phyloP scores from a whole-genome alignment of 2,888 invertebrate species.

The Dicranocentrus wangi region DNA sequence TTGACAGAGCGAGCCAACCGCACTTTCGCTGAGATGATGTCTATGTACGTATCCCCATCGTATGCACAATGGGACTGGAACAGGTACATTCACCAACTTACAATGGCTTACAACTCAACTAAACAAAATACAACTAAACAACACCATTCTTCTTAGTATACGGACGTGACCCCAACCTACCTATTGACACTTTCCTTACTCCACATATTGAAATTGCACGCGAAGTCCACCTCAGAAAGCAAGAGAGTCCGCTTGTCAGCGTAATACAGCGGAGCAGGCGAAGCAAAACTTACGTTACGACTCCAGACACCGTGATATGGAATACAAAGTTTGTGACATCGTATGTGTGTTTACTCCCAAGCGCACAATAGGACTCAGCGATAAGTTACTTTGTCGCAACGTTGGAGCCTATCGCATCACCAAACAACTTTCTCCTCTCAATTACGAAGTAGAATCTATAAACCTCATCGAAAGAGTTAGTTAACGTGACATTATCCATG shows the following conservation, averaged over 20 bases:
- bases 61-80: conserved; percentile 68
- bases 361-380: conserved; percentile 16
- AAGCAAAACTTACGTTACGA: conserved; percentile 41
- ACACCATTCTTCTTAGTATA: conserved; percentile 67
- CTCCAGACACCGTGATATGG: neutral
- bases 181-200: conserved; percentile 48
- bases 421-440: neutral
- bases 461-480: conserved; percentile 3
- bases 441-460: conserved; percentile 35
- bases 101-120: conserved; percentile 67
- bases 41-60: conserved; percentile 61
- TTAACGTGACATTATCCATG: conserved; percentile 25
- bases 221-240: conserved; percentile 12
- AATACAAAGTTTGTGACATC: conserved; percentile 33
- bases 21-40: conserved; percentile 66
- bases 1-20: conserved; percentile 66
- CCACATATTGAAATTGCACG: conserved; percentile 23
- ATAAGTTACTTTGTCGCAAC: conserved; percentile 35
- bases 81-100: conserved; percentile 40
- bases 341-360: conserved; percentile 38
- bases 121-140: conserved; percentile 57
- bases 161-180: conserved; percentile 61
- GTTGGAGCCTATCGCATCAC: conserved; percentile 40
- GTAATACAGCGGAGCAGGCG: neutral
- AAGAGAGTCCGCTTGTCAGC: neutral